phyloP scores from a whole-genome alignment of 2,113 vertebrate species.

The Ramphastos sulfuratus region DNA sequence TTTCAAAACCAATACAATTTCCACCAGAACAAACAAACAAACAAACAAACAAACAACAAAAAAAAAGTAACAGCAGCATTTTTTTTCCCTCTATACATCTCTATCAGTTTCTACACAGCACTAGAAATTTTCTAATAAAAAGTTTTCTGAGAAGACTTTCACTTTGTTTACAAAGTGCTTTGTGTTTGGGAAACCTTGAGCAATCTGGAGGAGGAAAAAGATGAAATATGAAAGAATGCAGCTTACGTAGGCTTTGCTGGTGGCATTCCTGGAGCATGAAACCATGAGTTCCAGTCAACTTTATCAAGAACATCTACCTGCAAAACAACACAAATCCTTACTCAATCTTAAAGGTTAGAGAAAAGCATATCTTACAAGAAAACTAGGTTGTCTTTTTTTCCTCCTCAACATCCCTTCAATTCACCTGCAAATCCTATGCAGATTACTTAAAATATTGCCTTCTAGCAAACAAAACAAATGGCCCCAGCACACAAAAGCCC shows the following conservation, averaged over 20 bases:
- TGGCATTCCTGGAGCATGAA: slow-evolving; percentile 92
- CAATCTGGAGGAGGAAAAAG: background rate
- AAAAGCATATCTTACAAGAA: background rate
- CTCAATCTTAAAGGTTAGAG: background rate
- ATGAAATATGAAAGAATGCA: background rate
- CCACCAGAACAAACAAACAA: background rate
- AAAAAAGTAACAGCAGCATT: background rate
- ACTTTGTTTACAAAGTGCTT: background rate
- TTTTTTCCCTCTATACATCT: background rate
- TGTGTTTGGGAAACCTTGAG: background rate
- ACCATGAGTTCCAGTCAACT: slow-evolving; percentile 95
- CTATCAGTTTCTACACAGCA: background rate
- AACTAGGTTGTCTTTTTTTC: background rate
- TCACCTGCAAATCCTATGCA: background rate
- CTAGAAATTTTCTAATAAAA: background rate
- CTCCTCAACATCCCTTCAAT: background rate
- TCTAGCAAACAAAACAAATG: background rate
- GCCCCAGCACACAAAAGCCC: no score
- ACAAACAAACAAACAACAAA: no score
- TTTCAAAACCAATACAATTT: background rate
- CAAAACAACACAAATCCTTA: slow-evolving; percentile 4
- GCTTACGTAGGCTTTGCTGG: slow-evolving; percentile 88
- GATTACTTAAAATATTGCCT: background rate
- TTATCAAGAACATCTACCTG: slow-evolving; percentile 90
- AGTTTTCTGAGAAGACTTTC: background rate